Conservation (phyloP, 2,888 invertebrate species). For the Limnephilus rhombicus region DNA sequence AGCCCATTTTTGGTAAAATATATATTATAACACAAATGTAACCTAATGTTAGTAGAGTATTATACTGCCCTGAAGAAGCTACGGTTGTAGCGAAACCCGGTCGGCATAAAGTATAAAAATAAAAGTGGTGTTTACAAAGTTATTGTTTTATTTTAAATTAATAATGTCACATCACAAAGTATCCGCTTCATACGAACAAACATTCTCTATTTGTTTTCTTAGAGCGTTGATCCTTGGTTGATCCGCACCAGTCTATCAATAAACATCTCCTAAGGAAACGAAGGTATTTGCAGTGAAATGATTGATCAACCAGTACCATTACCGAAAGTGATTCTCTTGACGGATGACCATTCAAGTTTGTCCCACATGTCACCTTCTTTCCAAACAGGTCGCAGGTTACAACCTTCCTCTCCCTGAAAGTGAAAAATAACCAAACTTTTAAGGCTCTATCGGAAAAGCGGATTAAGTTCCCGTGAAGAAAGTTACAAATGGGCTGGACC, state of each 20-base stretch:
- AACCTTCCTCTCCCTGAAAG: neutral
- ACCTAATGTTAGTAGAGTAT: no score
- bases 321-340: neutral
- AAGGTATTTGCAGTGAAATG: neutral
- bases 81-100: no score
- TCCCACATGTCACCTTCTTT: conserved; percentile 10
- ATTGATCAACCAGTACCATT: neutral
- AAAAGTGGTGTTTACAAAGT: no score
- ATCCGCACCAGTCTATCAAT: neutral
- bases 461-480: conserved; percentile 51
- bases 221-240: neutral
- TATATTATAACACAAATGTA: no score
- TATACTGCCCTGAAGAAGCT: no score
- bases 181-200: no score
- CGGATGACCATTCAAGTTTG: neutral
- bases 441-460: conserved; percentile 50
- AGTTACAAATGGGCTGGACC: conserved; percentile 60
- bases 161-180: no score
- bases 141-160: no score
- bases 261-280: neutral
- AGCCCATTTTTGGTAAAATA: no score
- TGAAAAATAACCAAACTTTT: conserved; percentile 41
- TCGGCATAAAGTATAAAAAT: no score
- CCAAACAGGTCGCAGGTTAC: conserved; percentile 7
- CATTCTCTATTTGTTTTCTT: no score